phyloP scores from a whole-genome alignment of 2,797 vertebrate genomes.

The Diplodus sargus region DNA sequence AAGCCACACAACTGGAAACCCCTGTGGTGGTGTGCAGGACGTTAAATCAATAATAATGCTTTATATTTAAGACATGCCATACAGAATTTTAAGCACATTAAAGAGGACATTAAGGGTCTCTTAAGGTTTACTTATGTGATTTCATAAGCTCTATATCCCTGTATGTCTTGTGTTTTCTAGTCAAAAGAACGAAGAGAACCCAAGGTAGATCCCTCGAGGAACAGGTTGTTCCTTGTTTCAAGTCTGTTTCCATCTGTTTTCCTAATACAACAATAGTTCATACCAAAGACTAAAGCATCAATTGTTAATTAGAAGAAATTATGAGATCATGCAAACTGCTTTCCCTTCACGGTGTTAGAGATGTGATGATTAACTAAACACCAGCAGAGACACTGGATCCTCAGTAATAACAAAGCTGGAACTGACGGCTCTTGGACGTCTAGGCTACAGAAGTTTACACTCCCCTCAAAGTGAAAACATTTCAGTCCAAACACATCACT shows the following conservation, averaged over 20 bases:
- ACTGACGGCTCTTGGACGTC: background rate
- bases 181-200: background rate
- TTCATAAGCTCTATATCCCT: background rate
- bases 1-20: background rate
- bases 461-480: background rate
- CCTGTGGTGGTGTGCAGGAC: background rate
- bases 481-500: conserved; percentile 26
- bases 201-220: too few species aligned
- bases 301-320: background rate
- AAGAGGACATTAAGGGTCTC: too few species aligned
- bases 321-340: background rate
- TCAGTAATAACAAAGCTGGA: conserved; percentile 1
- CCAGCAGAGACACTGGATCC: background rate
- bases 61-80: background rate
- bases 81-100: too few species aligned
- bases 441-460: background rate
- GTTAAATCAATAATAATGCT: background rate
- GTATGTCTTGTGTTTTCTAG: background rate
- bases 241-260: background rate
- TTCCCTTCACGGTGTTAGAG: background rate
- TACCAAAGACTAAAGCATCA: background rate
- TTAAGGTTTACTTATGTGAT: background rate
- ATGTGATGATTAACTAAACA: background rate
- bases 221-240: background rate
- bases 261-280: background rate